Evolutionary conservation across 2,797 vertebrate genomes (phyloP), one percentile per base, ranked within the genome.

Genomic region (Leuciscus waleckii): DNA sequence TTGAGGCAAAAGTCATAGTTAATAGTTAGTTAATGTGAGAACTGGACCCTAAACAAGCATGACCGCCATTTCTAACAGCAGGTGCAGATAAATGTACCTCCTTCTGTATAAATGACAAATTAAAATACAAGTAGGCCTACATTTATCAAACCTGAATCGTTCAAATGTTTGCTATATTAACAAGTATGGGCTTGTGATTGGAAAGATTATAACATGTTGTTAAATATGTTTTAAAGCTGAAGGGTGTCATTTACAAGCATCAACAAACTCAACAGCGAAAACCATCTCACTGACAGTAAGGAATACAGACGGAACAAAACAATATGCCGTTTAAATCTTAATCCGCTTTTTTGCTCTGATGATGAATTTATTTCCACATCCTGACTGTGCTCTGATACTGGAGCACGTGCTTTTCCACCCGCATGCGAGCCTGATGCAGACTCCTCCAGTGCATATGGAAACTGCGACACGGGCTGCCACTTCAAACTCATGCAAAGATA

Each of bases 401-500:
- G 37, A 56, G 61, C 63, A 69, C 0, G 6, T 69, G 63, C 49
- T 75, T 86, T 65, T 85, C 35, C 67, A 56, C n/a, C 73, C 70
- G 74, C 35, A 26, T 46, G 26, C 6, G 4, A 35, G 61, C 71
- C 29, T 58, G 54, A 46, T 39, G 39, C 70, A 35, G 82, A 39
- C 80, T 86, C 80, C 43, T 67, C 41, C 39, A 6, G 43, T 54
- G 56, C 43, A 69, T 58, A 65, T 86, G 85, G 79, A 86, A 69
- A 77, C 7, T 56, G 51, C 13, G 7, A 58, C 65, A 81, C 79
- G 19, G 4, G 41, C 67, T 43, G 54, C 73, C 39, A 82, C 85
- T 86, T 86, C 85, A 82, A 71, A 86, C 32, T 7, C 37, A 19
- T 6, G 21, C 51, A 0, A 54, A 86, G 85, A 86, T 86, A 49